These are phyloP conservation scores for Hylaeus volcanicus DNA, from an alignment of 1,140 invertebrate species.

Conservation along the genomic window DNA sequence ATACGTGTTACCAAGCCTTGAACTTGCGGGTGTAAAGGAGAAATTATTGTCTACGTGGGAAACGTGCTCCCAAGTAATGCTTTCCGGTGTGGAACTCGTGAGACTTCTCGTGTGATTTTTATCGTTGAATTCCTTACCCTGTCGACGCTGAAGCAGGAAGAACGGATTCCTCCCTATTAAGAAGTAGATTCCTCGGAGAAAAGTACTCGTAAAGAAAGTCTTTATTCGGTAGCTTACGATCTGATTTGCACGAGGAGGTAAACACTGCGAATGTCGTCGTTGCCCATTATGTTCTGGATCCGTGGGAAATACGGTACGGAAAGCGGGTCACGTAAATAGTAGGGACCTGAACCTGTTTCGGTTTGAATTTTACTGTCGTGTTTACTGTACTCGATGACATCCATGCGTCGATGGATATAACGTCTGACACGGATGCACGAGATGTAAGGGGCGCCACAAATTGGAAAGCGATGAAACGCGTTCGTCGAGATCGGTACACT, in stretches of 20 bases:
- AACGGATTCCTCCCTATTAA: slow-evolving; percentile 29
- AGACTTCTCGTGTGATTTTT: slow-evolving; percentile 54
- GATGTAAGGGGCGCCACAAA: too few species aligned
- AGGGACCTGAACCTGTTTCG: background rate
- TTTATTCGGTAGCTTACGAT: background rate
- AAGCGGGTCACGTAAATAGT: background rate
- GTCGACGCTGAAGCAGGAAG: slow-evolving; percentile 7
- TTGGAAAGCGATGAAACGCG: slow-evolving; percentile 3
- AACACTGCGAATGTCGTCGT: background rate
- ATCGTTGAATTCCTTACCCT: slow-evolving; percentile 36
- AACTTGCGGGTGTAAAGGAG: slow-evolving; percentile 35
- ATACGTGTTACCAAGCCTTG: slow-evolving; percentile 1
- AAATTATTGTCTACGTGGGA: slow-evolving; percentile 58
- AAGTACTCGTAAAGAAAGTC: background rate
- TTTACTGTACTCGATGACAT: background rate
- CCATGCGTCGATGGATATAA: too few species aligned
- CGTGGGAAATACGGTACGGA: background rate
- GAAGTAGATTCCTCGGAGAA: slow-evolving; percentile 14
- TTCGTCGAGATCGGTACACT: background rate
- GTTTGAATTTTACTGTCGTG: too few species aligned
- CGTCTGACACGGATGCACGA: too few species aligned
- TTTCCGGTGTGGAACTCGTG: slow-evolving; percentile 54
- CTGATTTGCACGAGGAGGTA: background rate
- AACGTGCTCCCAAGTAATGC: slow-evolving; percentile 36
- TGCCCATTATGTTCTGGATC: background rate